Conservation (phyloP, 2,113 vertebrate genomes). For the Cromileptes altivelis region DNA sequence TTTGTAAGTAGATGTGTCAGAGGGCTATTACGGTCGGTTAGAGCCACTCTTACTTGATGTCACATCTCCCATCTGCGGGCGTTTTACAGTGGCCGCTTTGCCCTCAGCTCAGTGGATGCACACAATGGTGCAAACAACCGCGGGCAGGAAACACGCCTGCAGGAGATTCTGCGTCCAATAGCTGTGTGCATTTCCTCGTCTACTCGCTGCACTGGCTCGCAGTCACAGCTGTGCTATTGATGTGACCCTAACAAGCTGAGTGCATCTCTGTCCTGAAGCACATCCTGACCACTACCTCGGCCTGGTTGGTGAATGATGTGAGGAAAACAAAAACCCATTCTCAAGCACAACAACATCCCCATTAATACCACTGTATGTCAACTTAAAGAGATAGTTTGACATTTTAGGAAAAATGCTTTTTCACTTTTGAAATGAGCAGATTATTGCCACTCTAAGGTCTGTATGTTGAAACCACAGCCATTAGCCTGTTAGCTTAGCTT, state of each 20-base stretch:
- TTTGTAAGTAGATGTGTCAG: conserved; percentile 61
- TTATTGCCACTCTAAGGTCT: neutral
- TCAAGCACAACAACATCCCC: conserved; percentile 5
- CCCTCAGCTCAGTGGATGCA: conserved; percentile 42
- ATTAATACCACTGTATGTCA: neutral
- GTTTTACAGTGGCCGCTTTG: conserved; percentile 48
- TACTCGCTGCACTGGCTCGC: conserved; percentile 12
- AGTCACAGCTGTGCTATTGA: conserved; percentile 49
- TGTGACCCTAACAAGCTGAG: conserved; percentile 45
- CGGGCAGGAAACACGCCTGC: conserved; percentile 31
- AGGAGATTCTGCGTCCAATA: conserved; percentile 25
- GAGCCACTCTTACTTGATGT: conserved; percentile 66
- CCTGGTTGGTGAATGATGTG: conserved; percentile 8
- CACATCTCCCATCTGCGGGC: conserved; percentile 61
- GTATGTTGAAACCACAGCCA: neutral
- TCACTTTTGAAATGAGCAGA: neutral
- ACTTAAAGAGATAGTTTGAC: neutral
- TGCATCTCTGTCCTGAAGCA: conserved; percentile 42
- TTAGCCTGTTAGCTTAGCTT: conserved; percentile 1
- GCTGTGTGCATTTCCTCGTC: conserved; percentile 39
- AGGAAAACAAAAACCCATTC: conserved; percentile 23
- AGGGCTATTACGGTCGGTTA: conserved; percentile 60
- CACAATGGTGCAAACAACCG: conserved; percentile 39
- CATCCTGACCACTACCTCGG: conserved; percentile 37
- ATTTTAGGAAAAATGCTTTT: neutral